phyloP scores from a whole-genome alignment of 2,113 vertebrate genomes.

The Psittacus erithacus region DNA sequence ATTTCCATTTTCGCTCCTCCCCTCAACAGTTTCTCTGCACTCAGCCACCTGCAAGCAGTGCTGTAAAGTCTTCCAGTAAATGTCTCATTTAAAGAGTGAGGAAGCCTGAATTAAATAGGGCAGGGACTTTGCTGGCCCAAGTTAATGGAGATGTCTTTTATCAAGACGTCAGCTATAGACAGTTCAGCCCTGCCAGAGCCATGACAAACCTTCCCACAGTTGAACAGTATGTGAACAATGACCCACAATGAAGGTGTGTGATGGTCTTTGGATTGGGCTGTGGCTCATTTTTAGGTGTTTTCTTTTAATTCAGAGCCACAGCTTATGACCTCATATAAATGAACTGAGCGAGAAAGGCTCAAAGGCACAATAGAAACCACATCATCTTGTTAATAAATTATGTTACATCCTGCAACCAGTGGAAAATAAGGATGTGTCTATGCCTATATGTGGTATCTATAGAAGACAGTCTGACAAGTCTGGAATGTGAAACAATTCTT shows the following conservation, averaged over 20 bases:
- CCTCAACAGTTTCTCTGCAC: background rate
- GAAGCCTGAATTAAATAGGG: conserved; percentile 65
- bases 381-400: background rate
- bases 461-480: background rate
- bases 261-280: background rate
- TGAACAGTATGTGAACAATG: background rate
- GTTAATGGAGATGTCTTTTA: conserved; percentile 68
- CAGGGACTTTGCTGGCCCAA: conserved; percentile 25
- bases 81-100: conserved; percentile 52
- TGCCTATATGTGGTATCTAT: background rate
- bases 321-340: background rate
- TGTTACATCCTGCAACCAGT: background rate
- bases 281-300: background rate
- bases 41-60: conserved; percentile 48
- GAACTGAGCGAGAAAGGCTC: background rate
- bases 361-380: background rate
- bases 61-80: conserved; percentile 65
- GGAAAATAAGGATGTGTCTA: background rate
- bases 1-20: conserved; percentile 4
- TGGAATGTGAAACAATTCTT: background rate
- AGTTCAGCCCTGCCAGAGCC: conserved; percentile 18
- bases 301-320: background rate
- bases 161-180: conserved; percentile 33
- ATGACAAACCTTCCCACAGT: conserved; percentile 4
- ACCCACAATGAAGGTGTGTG: background rate